Evolutionary conservation across 2,797 vertebrate genomes (phyloP).

Genomic region (Falco columbarius): DNA sequence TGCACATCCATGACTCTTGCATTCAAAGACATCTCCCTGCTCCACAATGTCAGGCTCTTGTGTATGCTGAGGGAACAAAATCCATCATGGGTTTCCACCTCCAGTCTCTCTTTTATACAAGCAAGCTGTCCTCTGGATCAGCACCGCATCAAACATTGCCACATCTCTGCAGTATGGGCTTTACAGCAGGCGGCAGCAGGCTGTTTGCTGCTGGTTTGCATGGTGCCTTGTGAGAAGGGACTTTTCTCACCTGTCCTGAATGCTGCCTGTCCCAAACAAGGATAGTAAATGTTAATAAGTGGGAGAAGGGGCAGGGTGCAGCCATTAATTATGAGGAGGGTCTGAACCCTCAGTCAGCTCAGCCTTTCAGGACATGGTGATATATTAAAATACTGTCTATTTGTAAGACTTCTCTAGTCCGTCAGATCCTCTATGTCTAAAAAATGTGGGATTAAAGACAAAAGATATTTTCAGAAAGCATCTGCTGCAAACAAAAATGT

Average conservation of each 20-base stretch:
- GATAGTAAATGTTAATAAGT: accelerated
- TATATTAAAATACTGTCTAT: neutral
- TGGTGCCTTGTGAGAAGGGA: neutral
- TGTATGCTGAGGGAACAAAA: neutral
- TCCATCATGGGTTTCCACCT: neutral
- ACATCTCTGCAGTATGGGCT: neutral
- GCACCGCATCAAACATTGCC: accelerated
- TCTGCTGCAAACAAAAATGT: slow-evolving; percentile 20
- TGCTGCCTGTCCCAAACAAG: neutral
- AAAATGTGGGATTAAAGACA: neutral
- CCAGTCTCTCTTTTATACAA: accelerated
- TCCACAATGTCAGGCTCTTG: neutral
- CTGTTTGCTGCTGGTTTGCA: neutral
- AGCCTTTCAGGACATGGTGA: neutral
- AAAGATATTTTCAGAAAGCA: slow-evolving; percentile 48
- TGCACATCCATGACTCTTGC: neutral
- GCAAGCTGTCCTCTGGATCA: accelerated
- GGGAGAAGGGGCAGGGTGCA: neutral
- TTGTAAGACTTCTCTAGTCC: neutral
- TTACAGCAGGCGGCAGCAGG: neutral
- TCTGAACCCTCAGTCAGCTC: neutral
- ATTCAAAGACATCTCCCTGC: neutral
- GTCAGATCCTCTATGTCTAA: neutral
- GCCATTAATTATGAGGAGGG: neutral
- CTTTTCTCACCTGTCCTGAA: neutral